A percentile compares a stretch with the other conserved stretches of the same genome.
These are phyloP conservation scores for Chloropsis cyanopogon DNA, from an alignment of 2,113 vertebrate species.

Conservation along the genomic window DNA sequence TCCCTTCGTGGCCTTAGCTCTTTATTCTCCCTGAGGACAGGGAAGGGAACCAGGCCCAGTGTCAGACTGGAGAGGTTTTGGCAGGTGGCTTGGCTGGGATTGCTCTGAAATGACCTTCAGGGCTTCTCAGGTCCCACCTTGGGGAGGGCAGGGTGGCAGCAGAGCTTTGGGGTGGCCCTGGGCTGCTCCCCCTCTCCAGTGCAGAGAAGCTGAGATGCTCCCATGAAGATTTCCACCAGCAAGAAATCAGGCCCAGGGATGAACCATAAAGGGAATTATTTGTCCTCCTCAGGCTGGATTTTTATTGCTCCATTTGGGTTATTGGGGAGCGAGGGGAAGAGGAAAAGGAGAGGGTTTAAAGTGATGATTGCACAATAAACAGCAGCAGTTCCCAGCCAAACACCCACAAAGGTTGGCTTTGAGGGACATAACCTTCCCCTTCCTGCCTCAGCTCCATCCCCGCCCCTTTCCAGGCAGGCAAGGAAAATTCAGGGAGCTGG, in stretches of 20 bases:
- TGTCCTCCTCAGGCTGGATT: not conserved
- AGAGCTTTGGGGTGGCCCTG: not conserved
- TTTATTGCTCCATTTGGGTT: not conserved
- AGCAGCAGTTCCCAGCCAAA: not conserved
- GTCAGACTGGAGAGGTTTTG: not conserved
- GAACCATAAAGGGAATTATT: not conserved
- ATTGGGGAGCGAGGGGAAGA: not conserved
- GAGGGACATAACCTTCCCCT: not conserved
- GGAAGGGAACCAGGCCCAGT: not conserved
- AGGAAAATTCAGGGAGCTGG: not conserved
- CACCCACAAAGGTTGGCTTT: not conserved
- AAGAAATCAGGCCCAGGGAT: not conserved
- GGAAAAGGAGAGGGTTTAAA: not conserved
- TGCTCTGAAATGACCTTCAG: not conserved
- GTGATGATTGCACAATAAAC: not conserved
- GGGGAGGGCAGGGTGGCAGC: not conserved
- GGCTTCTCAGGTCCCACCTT: rapidly evolving
- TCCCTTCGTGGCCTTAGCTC: not conserved
- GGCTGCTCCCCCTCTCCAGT: not conserved
- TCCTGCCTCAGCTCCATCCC: not conserved
- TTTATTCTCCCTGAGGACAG: not conserved
- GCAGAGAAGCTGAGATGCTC: not conserved
- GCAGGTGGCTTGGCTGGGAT: not conserved
- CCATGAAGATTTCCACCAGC: not conserved
- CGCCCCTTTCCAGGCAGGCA: not conserved